Percentiles rank a stretch among this genome's conserved stretches.
Conservation (phyloP, 2,888 invertebrate genomes). For the Ectropis crepuscularia region DNA sequence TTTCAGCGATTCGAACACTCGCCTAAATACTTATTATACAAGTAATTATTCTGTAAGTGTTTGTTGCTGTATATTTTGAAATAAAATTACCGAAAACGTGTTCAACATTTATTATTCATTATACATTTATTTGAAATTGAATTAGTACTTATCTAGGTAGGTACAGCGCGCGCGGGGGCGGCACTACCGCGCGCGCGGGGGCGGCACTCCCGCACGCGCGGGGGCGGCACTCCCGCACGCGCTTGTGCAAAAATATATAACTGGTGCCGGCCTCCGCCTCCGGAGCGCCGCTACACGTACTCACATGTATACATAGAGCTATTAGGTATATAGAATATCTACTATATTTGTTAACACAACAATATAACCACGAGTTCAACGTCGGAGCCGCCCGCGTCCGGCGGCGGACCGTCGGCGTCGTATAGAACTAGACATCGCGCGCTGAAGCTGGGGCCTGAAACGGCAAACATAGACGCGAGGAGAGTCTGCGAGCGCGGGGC, state of each 20-base stretch:
- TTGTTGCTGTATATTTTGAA: constrained; percentile 29
- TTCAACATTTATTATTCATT: constrained; percentile 76
- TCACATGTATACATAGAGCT: constrained; percentile 62
- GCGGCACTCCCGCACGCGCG: not conserved
- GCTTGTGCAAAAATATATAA: constrained; percentile 78
- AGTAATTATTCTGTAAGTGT: too few relatives aligned
- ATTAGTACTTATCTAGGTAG: constrained; percentile 45
- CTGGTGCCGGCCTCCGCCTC: constrained; percentile 59
- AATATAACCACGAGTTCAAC: constrained; percentile 9
- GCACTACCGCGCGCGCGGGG: constrained; percentile 6
- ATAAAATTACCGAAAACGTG: constrained; percentile 43
- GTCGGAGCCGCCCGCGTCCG: too few relatives aligned
- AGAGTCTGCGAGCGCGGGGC: too few relatives aligned
- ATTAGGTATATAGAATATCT: constrained; percentile 39
- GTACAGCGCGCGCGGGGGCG: constrained; percentile 19
- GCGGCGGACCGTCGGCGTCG: too few relatives aligned
- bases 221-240: constrained; percentile 16
- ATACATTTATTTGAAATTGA: constrained; percentile 67
- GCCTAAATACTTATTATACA: not conserved
- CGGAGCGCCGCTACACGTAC: constrained; percentile 48
- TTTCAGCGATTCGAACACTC: not conserved
- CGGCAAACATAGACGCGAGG: too few relatives aligned
- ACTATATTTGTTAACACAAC: constrained; percentile 12
- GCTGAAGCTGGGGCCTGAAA: too few relatives aligned
- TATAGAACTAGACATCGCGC: too few relatives aligned